These are phyloP conservation scores for Dromas ardeola DNA, from an alignment of 2,113 vertebrate species.

Conservation along the genomic window DNA sequence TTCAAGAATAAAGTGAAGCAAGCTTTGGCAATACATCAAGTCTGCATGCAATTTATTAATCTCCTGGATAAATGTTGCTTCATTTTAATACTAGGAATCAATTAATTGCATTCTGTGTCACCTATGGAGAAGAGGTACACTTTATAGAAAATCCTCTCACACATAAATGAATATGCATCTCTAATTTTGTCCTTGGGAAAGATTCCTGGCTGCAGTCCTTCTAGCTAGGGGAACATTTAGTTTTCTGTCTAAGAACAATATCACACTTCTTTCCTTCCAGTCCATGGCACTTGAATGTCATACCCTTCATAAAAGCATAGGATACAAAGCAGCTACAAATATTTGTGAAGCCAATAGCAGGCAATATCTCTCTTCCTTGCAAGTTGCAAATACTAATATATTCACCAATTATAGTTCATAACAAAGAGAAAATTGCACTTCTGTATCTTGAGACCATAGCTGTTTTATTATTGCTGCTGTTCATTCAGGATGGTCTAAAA, in stretches of 20 bases:
- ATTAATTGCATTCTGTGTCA: slow-evolving; percentile 58
- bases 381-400: slow-evolving; percentile 60
- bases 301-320: background rate
- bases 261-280: slow-evolving; percentile 43
- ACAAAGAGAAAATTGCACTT: slow-evolving; percentile 57
- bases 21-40: background rate
- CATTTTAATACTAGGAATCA: slow-evolving; percentile 53
- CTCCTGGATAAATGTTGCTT: slow-evolving; percentile 27
- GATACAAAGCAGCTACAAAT: background rate
- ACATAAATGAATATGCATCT: slow-evolving; percentile 42
- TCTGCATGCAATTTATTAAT: slow-evolving; percentile 35
- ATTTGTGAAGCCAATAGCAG: slow-evolving; percentile 51
- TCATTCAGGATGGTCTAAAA: slow-evolving; percentile 45
- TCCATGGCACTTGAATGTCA: slow-evolving; percentile 21
- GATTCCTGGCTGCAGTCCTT: slow-evolving; percentile 5
- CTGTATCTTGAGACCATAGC: slow-evolving; percentile 38
- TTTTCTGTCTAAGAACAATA: slow-evolving; percentile 46
- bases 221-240: background rate
- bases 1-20: slow-evolving; percentile 31
- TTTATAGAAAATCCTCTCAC: slow-evolving; percentile 25
- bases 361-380: background rate
- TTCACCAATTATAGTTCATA: slow-evolving; percentile 57
- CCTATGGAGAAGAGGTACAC: background rate
- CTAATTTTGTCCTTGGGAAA: slow-evolving; percentile 51
- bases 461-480: slow-evolving; percentile 52